Base-by-base conservation (phyloP, 2,888 invertebrate species). In the Microctonus aethiopoides region DNA sequence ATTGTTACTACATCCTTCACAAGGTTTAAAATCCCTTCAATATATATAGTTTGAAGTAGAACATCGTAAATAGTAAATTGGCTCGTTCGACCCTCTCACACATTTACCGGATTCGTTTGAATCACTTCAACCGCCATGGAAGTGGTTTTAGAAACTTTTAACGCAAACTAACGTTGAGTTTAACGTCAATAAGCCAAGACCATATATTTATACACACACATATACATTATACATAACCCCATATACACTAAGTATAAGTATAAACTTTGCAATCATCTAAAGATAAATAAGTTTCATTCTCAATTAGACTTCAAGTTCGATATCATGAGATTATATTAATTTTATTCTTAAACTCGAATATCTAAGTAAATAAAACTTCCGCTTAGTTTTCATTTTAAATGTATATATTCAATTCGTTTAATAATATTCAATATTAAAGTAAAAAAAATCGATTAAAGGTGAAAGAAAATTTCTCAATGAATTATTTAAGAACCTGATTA, bases 71-170 rank as follows among this genome's bases (percentile, higher is more conserved):
- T 69, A 65, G 36, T 32, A 52, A 65, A 69, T 59, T 64, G 26
- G 22, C 29, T 54, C 34, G 51, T 69, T 52, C 51, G 24, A 36
- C 32, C 52, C n/a, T 11, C 41, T 24, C 59, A 32, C 63, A 52
- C 64, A 57, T 59, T 63, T 34, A n/a, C 63, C 20, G 9, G 36
- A 34, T 46, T 69, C 69, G 57, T 65, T 69, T 64, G 32, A 69
- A 69, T 41, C 65, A 57, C 52, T 59, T 26, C 36, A 36, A 60
- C 16, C 34, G 60, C 36, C 60, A 56, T 65, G 34, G 64, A 65
- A 69, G 69, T 69, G 65, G 69, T 69, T 69, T 59, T 65, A 59
- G 59, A 64, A 69, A 69, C 59, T 69, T 65, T 69, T 41, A 24
- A 34, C 16, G 22, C 52, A 69, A 51, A 57, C 59, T 36, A 46